Base-by-base conservation (phyloP, 2,888 invertebrate genomes). In the Marronus borbonicus region DNA sequence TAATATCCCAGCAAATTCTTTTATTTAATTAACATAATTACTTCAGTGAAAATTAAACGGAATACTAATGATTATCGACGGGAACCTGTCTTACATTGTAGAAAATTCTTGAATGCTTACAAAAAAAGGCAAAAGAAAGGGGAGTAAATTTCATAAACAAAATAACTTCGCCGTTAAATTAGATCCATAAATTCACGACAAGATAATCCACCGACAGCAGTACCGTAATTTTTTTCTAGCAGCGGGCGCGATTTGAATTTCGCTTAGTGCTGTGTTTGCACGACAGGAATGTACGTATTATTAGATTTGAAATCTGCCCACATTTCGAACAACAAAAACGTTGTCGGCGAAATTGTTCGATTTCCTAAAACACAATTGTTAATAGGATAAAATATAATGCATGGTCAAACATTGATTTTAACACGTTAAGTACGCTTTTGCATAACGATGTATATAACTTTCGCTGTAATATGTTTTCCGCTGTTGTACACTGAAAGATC, bases 131-230 rank as follows among this genome's bases (percentile, higher is more conserved):
- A 24, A 24, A 24, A 24, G 17, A 36, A 66, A 44, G 39, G n/a
- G 8, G 44, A 66, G 20, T 66, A 66, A 74, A 55, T 55, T 31
- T 14, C 58, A 28, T 74, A 74, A 14, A 74, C 39, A 17, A 74
- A 74, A 74, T 74, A 20, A 31, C 31, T 14, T 36, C 20, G 10
- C 39, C 39, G 60, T 60, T 58, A 74, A 74, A 74, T 74, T 74
- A 60, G 74, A 44, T 74, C 44, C 74, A 74, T 74, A 74, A 74
- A 74, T 74, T 44, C 74, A 44, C 39, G 58, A 44, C 44, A 58
- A 74, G 74, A 60, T 74, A 74, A 74, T 60, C 39, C 60, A 60
- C 20, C 39, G 74, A 60, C 44, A 74, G 39, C 60, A n/a, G 36
- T 60, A 17, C 14, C 36, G 60, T 36, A 39, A 44, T 58, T 17